Base-by-base conservation (phyloP, 1,140 invertebrate genomes). In the Vanessa atalanta region DNA sequence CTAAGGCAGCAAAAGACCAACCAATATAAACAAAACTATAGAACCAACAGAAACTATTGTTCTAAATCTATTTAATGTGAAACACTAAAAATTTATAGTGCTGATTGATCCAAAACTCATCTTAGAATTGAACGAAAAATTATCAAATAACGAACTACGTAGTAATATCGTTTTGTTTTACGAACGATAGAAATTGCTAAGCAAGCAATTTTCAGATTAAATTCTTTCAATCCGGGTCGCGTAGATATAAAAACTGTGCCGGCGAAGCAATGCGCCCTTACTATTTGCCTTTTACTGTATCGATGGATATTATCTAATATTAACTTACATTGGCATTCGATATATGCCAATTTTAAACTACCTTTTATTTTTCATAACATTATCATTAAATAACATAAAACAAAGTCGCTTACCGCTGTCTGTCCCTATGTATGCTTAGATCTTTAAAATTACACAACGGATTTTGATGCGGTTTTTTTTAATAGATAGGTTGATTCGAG, bases 161-260 rank as follows among this genome's bases (percentile, higher is more conserved):
- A n/a, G 76, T 76, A 79, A 81, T 82, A 80, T 79, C 74, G 83
- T 83, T 88, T 83, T 88, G 85, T 88, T 85, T 85, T 81, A 84
- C 79, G 80, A 65, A 70, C 81, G 80, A 82, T 81, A 68, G 77
- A 80, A 88, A 86, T 88, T 79, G 86, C 86, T 86, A 87, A 88
- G 85, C 86, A 86, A 89, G 87, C 87, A 86, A 86, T 89, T 83
- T 84, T 75, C 73, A 86, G 87, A 89, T 89, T 88, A 88, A 88
- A 88, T 88, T 88, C 87, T 83, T 78, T 48, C 80, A 79, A 87
- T 84, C 79, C 80, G 80, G 87, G 87, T 85, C 87, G 79, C 77
- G 65, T 64, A 64, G 68, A 57, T 68, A 75, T 73, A 73, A 73
- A 73, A 73, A 73, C 72, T 72, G 65, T 67, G 63, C 43, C 53